Percentiles rank a stretch among this genome's conserved stretches.
These are phyloP conservation scores for Hemithea aestivaria DNA, from an alignment of 2,888 invertebrate species.

Conservation along the genomic window DNA sequence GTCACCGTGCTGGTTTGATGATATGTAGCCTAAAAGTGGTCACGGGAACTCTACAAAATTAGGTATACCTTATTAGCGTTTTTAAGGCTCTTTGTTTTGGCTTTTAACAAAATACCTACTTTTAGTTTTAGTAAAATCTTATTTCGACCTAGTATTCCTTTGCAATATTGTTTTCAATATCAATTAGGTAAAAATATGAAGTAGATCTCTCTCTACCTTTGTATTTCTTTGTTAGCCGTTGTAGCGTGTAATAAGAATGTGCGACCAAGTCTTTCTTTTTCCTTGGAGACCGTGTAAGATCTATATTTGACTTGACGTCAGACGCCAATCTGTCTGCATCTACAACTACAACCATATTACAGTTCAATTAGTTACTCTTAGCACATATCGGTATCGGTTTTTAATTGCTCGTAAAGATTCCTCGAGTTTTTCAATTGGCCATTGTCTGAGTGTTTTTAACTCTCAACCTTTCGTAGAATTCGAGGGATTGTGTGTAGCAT, in stretches of 20 bases:
- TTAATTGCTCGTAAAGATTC: slow-evolving; percentile 44
- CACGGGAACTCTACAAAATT: no score
- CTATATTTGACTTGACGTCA: background rate
- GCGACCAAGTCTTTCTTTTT: background rate
- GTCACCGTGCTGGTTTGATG: no score
- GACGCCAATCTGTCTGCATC: slow-evolving; percentile 15
- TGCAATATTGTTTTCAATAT: no score
- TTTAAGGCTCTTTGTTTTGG: no score
- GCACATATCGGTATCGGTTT: slow-evolving; percentile 21
- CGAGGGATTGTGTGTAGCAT: slow-evolving; percentile 22
- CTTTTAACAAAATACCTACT: no score
- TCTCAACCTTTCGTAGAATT: slow-evolving; percentile 49
- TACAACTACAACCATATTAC: background rate
- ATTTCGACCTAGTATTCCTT: no score
- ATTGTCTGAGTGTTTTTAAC: slow-evolving; percentile 55
- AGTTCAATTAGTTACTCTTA: slow-evolving; percentile 2
- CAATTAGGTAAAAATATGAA: no score
- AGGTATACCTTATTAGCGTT: no score
- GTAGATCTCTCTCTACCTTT: no score
- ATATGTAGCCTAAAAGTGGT: no score
- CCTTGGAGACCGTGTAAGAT: background rate
- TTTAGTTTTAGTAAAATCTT: no score
- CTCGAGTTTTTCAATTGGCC: slow-evolving; percentile 50
- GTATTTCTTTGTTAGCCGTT: no score
- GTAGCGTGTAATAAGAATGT: slow-evolving; percentile 1